phyloP scores from a whole-genome alignment of 1,140 invertebrate species.

The Caenorhabditis latens region DNA sequence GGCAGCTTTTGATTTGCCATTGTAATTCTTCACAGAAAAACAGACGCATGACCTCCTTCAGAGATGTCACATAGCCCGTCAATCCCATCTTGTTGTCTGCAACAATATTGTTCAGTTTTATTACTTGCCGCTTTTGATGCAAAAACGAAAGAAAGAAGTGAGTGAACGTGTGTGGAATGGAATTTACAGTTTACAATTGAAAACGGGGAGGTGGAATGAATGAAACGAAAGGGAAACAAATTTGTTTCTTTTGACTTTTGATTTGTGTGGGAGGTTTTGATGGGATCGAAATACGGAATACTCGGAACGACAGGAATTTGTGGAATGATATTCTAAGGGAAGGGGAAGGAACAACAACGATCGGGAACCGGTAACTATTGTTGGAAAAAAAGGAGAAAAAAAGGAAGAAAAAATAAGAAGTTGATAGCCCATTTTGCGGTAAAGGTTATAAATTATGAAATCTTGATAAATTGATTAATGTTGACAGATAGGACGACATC shows the following conservation, averaged over 20 bases:
- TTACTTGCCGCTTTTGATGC: slow-evolving; percentile 47
- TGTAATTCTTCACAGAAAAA: not conserved
- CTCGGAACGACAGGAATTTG: not conserved
- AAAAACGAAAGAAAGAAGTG: not conserved
- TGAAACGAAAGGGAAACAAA: not conserved
- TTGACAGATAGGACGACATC: not conserved
- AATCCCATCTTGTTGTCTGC: slow-evolving; percentile 13
- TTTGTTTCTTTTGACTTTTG: not conserved
- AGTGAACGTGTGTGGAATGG: not conserved
- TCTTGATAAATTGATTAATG: too few species aligned
- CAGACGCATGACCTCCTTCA: not conserved
- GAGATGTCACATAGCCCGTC: slow-evolving; percentile 36
- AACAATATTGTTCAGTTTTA: slow-evolving; percentile 41
- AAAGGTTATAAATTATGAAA: not conserved
- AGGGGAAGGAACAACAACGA: not conserved
- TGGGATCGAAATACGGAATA: not conserved
- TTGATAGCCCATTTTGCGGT: not conserved
- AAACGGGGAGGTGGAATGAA: not conserved
- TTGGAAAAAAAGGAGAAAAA: not conserved
- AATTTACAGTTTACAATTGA: not conserved
- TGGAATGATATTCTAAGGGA: not conserved
- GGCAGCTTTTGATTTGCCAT: not conserved
- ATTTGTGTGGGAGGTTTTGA: not conserved
- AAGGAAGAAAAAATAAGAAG: too few species aligned
- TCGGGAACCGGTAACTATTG: not conserved